A percentile compares a stretch with the other conserved stretches of the same genome.
phyloP scores from a whole-genome alignment of 2,888 invertebrate genomes.

The Clostera curtula region DNA sequence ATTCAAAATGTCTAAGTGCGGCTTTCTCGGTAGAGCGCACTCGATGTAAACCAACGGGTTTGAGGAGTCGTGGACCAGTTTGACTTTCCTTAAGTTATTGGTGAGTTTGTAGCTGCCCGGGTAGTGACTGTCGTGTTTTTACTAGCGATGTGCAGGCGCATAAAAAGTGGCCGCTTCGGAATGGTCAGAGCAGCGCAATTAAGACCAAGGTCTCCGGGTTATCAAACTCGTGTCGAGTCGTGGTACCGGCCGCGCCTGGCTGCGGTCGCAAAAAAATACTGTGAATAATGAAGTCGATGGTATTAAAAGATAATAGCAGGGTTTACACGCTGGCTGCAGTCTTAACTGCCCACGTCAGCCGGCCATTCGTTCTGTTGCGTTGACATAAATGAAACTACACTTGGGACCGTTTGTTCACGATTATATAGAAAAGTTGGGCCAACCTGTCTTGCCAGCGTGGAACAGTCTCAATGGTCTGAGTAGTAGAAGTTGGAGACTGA shows the following conservation, averaged over 20 bases:
- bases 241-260: slow-evolving; percentile 56
- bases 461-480: too few relatives aligned
- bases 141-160: slow-evolving; percentile 72
- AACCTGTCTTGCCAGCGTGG: too few relatives aligned
- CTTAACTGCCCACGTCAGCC: slow-evolving; percentile 36
- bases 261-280: slow-evolving; percentile 66
- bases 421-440: too few relatives aligned
- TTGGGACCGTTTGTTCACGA: too few relatives aligned
- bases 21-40: slow-evolving; percentile 60
- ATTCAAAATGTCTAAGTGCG: slow-evolving; percentile 36
- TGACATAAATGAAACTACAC: too few relatives aligned
- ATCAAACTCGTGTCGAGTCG: slow-evolving; percentile 70
- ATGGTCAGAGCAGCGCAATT: slow-evolving; percentile 72
- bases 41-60: slow-evolving; percentile 46
- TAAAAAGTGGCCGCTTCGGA: slow-evolving; percentile 70
- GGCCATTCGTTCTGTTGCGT: slow-evolving; percentile 28
- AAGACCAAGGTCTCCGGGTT: slow-evolving; percentile 75
- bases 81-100: slow-evolving; percentile 42
- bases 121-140: slow-evolving; percentile 62
- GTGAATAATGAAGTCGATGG: slow-evolving; percentile 69
- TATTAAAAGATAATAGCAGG: slow-evolving; percentile 69
- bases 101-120: slow-evolving; percentile 51
- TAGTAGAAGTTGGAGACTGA: too few relatives aligned
- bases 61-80: slow-evolving; percentile 36
- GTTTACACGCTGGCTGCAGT: slow-evolving; percentile 56